Conservation (phyloP, 1,140 invertebrate species). For the Cyclina sinensis region DNA sequence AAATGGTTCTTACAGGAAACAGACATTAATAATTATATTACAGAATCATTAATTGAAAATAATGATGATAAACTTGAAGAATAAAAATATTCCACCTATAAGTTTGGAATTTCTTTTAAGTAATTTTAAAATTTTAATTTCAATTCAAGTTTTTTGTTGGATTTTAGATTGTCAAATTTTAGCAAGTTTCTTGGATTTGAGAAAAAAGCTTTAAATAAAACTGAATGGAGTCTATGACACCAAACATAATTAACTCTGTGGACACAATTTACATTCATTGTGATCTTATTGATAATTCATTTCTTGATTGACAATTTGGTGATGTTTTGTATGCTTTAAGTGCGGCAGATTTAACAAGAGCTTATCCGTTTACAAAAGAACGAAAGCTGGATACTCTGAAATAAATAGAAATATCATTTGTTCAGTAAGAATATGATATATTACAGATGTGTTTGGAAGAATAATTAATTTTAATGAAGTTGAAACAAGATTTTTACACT, state of each 20-base stretch:
- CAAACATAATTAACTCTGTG: neutral
- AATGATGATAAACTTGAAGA: neutral
- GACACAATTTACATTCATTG: conserved; percentile 4
- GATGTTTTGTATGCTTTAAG: neutral
- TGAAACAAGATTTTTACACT: neutral
- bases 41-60: neutral
- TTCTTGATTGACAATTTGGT: neutral
- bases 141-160: neutral
- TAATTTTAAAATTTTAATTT: neutral
- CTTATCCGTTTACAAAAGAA: neutral
- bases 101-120: neutral
- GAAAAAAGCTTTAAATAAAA: too few species aligned
- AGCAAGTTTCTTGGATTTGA: too few species aligned
- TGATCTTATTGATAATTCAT: neutral
- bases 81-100: neutral
- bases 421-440: neutral
- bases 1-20: neutral
- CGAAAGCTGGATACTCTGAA: too few species aligned
- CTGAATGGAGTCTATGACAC: too few species aligned
- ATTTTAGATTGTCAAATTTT: neutral
- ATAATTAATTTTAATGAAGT: neutral
- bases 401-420: too few species aligned
- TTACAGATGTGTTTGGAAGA: neutral
- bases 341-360: neutral
- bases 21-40: neutral